phyloP scores from a whole-genome alignment of 2,113 vertebrate genomes.

The Dendrocopos noguchii region DNA sequence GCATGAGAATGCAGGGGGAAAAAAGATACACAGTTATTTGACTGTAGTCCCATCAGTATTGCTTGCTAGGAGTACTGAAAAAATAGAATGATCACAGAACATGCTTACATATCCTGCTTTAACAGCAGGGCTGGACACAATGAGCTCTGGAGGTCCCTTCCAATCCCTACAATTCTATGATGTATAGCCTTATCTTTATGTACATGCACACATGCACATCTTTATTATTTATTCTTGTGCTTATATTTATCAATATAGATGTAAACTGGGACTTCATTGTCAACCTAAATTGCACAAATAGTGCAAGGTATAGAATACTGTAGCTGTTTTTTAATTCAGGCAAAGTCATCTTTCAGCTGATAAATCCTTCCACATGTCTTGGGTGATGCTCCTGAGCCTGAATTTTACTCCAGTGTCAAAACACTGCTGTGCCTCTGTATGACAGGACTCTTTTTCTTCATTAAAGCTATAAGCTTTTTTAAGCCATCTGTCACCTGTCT shows the following conservation, averaged over 20 bases:
- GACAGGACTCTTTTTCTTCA: conserved; percentile 1
- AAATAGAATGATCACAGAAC: neutral
- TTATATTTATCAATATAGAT: neutral
- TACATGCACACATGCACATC: no score
- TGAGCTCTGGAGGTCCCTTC: no score
- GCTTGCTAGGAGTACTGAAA: neutral
- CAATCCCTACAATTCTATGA: no score
- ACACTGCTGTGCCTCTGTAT: neutral
- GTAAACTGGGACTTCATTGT: neutral
- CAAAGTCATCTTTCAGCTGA: neutral
- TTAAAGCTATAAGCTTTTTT: neutral
- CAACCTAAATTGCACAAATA: neutral
- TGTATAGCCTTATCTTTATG: neutral
- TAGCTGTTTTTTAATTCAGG: neutral
- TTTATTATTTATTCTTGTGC: neutral
- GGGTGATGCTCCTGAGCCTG: neutral
- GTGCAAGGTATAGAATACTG: neutral
- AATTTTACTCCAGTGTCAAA: neutral
- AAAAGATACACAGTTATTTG: neutral
- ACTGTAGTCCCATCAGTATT: neutral
- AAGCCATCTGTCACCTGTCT: neutral
- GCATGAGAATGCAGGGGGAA: neutral
- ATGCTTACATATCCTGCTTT: no score
- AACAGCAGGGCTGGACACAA: no score
- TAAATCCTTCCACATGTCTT: neutral